Conservation (phyloP, 1,140 invertebrate species). For the Wiebesia pumilae region DNA sequence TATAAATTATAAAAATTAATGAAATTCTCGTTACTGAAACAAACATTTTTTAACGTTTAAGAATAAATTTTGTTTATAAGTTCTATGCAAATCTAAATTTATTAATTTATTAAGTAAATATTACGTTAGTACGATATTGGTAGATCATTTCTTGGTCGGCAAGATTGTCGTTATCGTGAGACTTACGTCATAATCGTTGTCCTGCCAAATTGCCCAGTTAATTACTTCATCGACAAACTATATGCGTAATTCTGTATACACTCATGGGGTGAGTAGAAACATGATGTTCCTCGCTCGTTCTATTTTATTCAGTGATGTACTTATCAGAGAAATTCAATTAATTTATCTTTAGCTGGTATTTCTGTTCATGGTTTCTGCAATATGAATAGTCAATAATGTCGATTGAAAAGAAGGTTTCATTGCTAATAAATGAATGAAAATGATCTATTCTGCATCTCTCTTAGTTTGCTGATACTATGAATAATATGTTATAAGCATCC, state of each 20-base stretch:
- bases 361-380: background rate
- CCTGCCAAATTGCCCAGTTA: constrained; percentile 64
- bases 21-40: too few species aligned
- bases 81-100: background rate
- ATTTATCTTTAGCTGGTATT: background rate
- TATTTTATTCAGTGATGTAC: constrained; percentile 56
- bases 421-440: too few species aligned
- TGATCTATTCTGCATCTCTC: too few species aligned
- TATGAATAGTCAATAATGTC: background rate
- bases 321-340: constrained; percentile 47
- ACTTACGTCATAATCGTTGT: constrained; percentile 57
- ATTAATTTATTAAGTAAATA: background rate
- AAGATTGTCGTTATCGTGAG: constrained; percentile 43
- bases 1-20: too few species aligned
- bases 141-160: constrained; percentile 6
- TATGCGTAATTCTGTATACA: constrained; percentile 52
- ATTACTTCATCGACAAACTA: constrained; percentile 59
- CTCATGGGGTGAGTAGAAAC: background rate
- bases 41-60: too few species aligned
- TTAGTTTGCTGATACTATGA: background rate
- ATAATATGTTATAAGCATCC: background rate
- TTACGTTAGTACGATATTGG: constrained; percentile 16
- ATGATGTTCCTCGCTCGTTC: constrained; percentile 29
- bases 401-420: too few species aligned
- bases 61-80: background rate